These are phyloP conservation scores for Sitobion miscanthi DNA, from an alignment of 1,140 invertebrate genomes.

Conservation along the genomic window DNA sequence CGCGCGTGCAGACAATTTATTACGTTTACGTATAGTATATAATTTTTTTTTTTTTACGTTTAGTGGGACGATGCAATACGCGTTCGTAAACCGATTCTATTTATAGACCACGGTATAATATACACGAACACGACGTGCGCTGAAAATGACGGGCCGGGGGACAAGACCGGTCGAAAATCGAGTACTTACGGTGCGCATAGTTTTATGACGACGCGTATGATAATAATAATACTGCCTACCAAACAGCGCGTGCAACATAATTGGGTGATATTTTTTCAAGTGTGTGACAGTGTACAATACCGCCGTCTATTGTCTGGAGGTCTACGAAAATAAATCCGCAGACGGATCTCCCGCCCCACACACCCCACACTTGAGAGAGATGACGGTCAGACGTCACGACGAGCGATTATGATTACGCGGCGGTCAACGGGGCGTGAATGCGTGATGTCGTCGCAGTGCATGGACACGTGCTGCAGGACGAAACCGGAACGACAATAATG, in stretches of 20 bases:
- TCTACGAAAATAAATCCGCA: neutral
- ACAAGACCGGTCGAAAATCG: neutral
- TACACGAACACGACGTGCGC: neutral
- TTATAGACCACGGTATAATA: neutral
- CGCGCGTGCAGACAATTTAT: neutral
- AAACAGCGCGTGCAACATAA: neutral
- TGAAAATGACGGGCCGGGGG: neutral
- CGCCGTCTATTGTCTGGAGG: neutral
- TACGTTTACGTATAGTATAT: neutral
- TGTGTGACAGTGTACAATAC: neutral
- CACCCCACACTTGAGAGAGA: too few species aligned
- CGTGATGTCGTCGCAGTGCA: constrained; percentile 4
- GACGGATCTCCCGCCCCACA: neutral
- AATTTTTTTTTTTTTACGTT: neutral
- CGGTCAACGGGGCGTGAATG: neutral
- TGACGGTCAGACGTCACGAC: neutral
- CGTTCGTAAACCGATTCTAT: neutral
- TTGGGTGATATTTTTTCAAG: neutral
- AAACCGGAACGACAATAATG: neutral
- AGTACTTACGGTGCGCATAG: neutral
- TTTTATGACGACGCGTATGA: neutral
- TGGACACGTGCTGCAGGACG: neutral
- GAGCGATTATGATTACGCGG: neutral
- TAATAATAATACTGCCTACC: neutral
- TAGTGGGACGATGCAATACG: neutral